Conservation (phyloP, 2,888 invertebrate genomes). For the Synanthedon formicaeformis region DNA sequence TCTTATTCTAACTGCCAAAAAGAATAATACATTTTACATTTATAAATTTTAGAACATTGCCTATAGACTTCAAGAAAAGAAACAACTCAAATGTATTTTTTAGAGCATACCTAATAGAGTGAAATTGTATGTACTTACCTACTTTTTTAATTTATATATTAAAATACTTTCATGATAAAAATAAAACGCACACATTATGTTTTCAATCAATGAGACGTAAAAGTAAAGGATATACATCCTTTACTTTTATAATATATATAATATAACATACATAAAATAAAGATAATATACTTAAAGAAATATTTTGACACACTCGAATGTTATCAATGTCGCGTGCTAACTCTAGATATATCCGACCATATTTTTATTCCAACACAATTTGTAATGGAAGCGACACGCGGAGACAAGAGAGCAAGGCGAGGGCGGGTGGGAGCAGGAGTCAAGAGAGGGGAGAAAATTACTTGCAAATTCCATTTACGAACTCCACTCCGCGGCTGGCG, state of each 20-base stretch:
- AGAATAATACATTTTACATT: too few species aligned
- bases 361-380: constrained; percentile 71
- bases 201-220: not conserved
- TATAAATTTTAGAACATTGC: too few species aligned
- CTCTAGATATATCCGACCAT: constrained; percentile 39
- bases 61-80: too few species aligned
- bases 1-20: too few species aligned
- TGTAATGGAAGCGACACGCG: constrained; percentile 68
- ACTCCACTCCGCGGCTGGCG: constrained; percentile 40
- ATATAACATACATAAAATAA: not conserved
- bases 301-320: not conserved
- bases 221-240: not conserved
- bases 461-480: constrained; percentile 70
- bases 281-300: too few species aligned
- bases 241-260: too few species aligned
- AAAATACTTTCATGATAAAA: too few species aligned
- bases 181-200: too few species aligned
- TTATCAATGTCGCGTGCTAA: constrained; percentile 10
- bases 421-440: constrained; percentile 24
- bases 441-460: constrained; percentile 49
- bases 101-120: too few species aligned
- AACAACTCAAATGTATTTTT: too few species aligned
- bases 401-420: constrained; percentile 62
- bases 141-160: too few species aligned
- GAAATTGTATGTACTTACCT: too few species aligned